Percentiles rank a stretch among this genome's conserved stretches.
These are phyloP conservation scores for Eciton burchellii DNA, from an alignment of 1,140 invertebrate species.

Conservation along the genomic window DNA sequence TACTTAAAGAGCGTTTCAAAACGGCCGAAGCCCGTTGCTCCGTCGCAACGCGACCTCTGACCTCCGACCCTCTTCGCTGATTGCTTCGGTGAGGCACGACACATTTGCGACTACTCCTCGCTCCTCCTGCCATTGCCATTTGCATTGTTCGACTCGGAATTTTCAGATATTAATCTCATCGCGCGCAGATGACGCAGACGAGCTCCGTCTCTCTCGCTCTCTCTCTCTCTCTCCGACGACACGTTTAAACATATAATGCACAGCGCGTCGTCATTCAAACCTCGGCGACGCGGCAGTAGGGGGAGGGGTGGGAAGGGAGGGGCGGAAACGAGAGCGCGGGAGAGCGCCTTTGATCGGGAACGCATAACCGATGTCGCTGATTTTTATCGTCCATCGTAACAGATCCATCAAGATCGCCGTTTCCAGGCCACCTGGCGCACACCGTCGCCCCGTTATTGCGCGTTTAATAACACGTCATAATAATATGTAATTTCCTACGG, in stretches of 20 bases:
- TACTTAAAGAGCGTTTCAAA: no score
- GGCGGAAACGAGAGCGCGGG: slow-evolving; percentile 25
- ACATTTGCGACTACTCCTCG: no score
- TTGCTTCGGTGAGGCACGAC: no score
- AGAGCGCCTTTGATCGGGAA: slow-evolving; percentile 55
- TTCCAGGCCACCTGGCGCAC: slow-evolving; percentile 71
- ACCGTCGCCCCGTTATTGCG: slow-evolving; percentile 70
- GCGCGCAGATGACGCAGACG: not conserved
- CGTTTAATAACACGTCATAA: slow-evolving; percentile 78
- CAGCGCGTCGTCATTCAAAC: slow-evolving; percentile 37
- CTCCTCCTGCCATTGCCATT: no score
- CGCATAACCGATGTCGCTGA: slow-evolving; percentile 56
- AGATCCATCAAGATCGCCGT: slow-evolving; percentile 65
- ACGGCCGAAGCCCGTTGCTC: no score
- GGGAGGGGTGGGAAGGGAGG: not conserved
- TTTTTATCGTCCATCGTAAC: slow-evolving; percentile 65
- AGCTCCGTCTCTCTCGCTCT: not conserved
- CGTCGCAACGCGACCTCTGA: no score
- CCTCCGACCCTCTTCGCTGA: no score
- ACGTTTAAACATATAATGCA: slow-evolving; percentile 42
- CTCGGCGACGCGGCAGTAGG: not conserved
- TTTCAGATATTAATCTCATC: no score
- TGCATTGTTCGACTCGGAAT: no score
- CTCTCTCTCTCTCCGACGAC: not conserved
- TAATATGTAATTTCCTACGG: slow-evolving; percentile 76